A percentile compares a stretch with the other conserved stretches of the same genome.
Evolutionary conservation across 2,797 vertebrate species (phyloP).

Genomic region (Pelodytes ibericus): DNA sequence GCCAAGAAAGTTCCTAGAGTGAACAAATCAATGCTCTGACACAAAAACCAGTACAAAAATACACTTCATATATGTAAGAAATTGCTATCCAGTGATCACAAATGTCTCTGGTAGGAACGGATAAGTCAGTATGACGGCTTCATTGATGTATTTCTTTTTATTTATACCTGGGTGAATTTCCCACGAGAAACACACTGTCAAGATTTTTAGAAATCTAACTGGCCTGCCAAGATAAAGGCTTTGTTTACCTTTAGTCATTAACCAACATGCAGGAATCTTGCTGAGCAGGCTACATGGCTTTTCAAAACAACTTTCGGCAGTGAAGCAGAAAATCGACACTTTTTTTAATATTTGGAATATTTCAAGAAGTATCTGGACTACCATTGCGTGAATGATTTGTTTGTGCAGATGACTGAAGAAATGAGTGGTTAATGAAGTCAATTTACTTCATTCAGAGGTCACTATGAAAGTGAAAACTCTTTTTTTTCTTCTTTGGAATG

Average conservation of each 20-base stretch:
- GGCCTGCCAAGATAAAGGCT: background rate
- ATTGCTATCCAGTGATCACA: too few species aligned
- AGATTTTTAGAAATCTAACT: background rate
- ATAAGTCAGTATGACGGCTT: too few species aligned
- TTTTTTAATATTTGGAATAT: background rate
- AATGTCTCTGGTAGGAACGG: too few species aligned
- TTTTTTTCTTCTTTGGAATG: too few species aligned
- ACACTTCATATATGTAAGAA: too few species aligned
- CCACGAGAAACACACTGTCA: background rate
- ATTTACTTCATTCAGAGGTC: too few species aligned
- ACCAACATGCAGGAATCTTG: constrained; percentile 4
- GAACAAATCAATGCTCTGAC: too few species aligned
- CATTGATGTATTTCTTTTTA: too few species aligned
- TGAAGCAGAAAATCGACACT: background rate
- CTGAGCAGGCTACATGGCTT: background rate
- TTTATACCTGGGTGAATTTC: background rate
- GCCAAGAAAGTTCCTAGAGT: too few species aligned
- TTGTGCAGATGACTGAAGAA: background rate
- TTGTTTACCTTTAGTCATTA: background rate
- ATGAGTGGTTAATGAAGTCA: too few species aligned
- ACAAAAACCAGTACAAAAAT: too few species aligned
- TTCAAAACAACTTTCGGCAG: background rate
- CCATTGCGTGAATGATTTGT: background rate
- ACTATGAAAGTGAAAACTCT: too few species aligned
- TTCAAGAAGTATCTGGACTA: background rate